These are phyloP conservation scores for Drosophila rubida DNA, from an alignment of 2,888 invertebrate species.

Conservation along the genomic window DNA sequence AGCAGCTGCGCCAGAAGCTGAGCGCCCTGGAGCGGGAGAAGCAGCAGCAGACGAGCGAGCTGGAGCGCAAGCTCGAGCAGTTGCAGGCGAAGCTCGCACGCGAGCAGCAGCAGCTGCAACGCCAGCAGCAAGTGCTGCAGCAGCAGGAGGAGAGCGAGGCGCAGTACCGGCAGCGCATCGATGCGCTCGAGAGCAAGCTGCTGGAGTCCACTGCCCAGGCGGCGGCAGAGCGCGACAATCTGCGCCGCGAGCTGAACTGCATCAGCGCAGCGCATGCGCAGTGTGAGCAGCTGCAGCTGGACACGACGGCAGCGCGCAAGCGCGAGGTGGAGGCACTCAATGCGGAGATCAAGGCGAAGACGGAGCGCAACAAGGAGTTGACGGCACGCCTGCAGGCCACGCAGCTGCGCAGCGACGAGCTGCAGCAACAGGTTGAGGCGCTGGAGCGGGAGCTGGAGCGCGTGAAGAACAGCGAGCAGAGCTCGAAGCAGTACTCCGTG, in stretches of 20 bases:
- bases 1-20: conserved; percentile 83
- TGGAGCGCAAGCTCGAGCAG: conserved; percentile 56
- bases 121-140: conserved; percentile 75
- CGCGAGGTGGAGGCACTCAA: conserved; percentile 87
- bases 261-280: conserved; percentile 84
- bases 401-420: conserved; percentile 69
- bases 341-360: conserved; percentile 87
- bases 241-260: conserved; percentile 85
- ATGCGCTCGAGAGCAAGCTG: conserved; percentile 75
- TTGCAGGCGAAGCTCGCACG: conserved; percentile 76
- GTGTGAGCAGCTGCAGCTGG: conserved; percentile 75
- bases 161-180: conserved; percentile 67
- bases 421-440: conserved; percentile 86
- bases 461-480: conserved; percentile 77
- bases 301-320: conserved; percentile 84
- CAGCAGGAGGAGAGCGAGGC: conserved; percentile 78
- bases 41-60: conserved; percentile 40
- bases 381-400: conserved; percentile 64
- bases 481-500: conserved; percentile 84
- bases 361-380: conserved; percentile 85
- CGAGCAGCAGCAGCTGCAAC: conserved; percentile 78
- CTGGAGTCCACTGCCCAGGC: conserved; percentile 72
- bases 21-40: conserved; percentile 68
- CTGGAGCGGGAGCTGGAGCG: conserved; percentile 85
- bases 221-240: conserved; percentile 82